These are phyloP conservation scores for Chloroceryle amazona DNA, from an alignment of 2,797 vertebrate species.

Conservation along the genomic window DNA sequence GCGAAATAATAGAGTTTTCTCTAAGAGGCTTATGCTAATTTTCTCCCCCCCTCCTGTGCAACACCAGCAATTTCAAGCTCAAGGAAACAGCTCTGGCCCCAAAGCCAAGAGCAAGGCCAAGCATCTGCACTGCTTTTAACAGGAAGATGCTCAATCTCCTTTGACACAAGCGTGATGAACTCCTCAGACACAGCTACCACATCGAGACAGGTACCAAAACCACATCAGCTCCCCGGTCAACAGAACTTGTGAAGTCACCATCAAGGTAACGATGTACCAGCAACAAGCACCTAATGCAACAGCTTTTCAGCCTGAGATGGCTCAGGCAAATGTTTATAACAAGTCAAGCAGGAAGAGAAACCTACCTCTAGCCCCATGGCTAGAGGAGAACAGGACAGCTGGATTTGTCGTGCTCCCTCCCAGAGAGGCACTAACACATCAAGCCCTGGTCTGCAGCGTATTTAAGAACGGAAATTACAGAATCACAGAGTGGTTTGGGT, in stretches of 20 bases:
- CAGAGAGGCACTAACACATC: not conserved
- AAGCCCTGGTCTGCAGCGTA: not conserved
- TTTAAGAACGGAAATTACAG: not conserved
- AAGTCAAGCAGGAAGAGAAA: not conserved
- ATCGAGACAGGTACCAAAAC: not conserved
- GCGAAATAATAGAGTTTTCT: not conserved
- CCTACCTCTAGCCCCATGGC: not conserved
- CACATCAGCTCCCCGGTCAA: not conserved
- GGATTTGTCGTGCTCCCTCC: not conserved
- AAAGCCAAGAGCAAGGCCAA: not conserved
- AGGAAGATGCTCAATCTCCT: not conserved
- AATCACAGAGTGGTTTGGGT: not conserved
- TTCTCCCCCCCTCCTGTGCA: not conserved
- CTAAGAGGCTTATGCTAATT: not conserved
- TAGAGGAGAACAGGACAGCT: not conserved
- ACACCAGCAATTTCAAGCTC: not conserved
- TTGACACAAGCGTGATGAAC: accelerated
- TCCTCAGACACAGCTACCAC: not conserved
- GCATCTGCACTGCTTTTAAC: not conserved
- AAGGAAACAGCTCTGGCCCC: not conserved
- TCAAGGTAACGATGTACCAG: not conserved
- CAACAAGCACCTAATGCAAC: not conserved
- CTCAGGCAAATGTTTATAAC: not conserved
- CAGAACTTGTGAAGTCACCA: not conserved
- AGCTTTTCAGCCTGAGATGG: not conserved